These are phyloP conservation scores for Allacma fusca DNA, from an alignment of 2,888 invertebrate species.

Conservation along the genomic window DNA sequence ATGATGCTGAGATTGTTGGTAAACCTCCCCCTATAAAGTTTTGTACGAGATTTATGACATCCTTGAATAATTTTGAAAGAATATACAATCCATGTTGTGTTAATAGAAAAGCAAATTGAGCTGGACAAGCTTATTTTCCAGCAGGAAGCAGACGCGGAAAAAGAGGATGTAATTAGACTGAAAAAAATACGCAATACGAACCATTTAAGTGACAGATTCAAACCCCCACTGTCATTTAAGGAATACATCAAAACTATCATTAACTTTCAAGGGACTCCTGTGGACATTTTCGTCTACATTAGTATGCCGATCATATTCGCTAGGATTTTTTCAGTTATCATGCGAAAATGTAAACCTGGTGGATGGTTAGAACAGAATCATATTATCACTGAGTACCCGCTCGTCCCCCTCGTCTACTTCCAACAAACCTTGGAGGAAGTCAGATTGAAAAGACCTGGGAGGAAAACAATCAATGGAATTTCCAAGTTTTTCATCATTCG, in stretches of 20 bases:
- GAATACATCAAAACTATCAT: neutral
- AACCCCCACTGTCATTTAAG: neutral
- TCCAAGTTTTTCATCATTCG: constrained; percentile 5
- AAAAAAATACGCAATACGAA: neutral
- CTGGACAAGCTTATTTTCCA: too few relatives aligned
- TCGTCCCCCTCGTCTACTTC: constrained; percentile 25
- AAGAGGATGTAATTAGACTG: neutral
- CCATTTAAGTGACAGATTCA: neutral
- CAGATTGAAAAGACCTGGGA: neutral
- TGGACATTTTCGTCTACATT: neutral
- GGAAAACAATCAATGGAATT: neutral
- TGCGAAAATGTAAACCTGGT: neutral
- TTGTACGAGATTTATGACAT: too few relatives aligned
- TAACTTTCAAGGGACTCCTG: neutral
- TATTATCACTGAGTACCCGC: neutral
- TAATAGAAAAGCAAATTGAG: too few relatives aligned
- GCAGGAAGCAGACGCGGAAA: too few relatives aligned
- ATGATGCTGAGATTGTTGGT: too few relatives aligned
- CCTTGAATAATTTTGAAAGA: too few relatives aligned
- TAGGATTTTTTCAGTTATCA: neutral
- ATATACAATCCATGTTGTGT: too few relatives aligned
- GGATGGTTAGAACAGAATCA: neutral
- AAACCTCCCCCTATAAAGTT: too few relatives aligned
- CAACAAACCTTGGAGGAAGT: constrained; percentile 8
- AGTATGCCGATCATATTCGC: neutral